These are phyloP conservation scores for Netelia inedita DNA, from an alignment of 2,888 invertebrate species.

Conservation along the genomic window DNA sequence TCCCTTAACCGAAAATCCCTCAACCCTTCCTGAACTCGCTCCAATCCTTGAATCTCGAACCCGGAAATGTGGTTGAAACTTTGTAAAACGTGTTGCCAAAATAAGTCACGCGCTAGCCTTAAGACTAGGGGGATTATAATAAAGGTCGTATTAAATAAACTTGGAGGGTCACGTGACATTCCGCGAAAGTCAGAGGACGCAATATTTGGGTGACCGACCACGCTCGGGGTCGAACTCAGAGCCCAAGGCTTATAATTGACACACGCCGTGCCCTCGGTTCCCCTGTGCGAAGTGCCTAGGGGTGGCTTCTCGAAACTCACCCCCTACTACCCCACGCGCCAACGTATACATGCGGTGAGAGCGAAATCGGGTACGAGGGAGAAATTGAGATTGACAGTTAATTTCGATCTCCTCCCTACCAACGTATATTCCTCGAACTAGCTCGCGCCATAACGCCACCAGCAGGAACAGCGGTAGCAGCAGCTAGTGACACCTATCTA, in stretches of 20 bases:
- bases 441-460: slow-evolving; percentile 52
- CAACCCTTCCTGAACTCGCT: no score
- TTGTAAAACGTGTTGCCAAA: no score
- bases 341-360: slow-evolving; percentile 72
- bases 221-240: slow-evolving; percentile 46
- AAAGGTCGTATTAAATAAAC: slow-evolving; percentile 36
- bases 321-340: background rate
- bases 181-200: slow-evolving; percentile 21
- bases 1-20: no score
- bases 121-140: no score
- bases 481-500: slow-evolving; percentile 64
- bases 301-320: background rate
- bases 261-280: slow-evolving; percentile 61
- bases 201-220: slow-evolving; percentile 49
- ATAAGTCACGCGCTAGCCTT: no score
- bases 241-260: slow-evolving; percentile 72
- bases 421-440: slow-evolving; percentile 30
- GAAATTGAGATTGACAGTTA: slow-evolving; percentile 85
- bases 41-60: no score
- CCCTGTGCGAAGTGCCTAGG: slow-evolving; percentile 3
- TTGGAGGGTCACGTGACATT: slow-evolving; percentile 30
- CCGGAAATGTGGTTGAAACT: no score
- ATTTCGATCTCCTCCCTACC: slow-evolving; percentile 77
- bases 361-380: slow-evolving; percentile 69
- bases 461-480: slow-evolving; percentile 58